phyloP scores from a whole-genome alignment of 2,797 vertebrate genomes.

The Galagoides demidoff region DNA sequence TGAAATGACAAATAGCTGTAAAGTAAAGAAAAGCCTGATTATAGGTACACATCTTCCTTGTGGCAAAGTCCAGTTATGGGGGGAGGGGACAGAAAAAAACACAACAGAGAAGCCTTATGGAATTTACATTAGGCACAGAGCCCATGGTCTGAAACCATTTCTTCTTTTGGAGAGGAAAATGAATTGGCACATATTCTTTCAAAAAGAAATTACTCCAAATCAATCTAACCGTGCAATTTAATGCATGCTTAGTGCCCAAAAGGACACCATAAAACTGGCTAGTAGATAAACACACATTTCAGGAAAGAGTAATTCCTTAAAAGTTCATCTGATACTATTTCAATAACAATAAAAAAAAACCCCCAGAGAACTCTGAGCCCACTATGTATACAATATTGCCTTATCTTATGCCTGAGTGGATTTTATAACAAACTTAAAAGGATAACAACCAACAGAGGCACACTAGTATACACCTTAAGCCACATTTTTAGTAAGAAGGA shows the following conservation, averaged over 20 bases:
- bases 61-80: slow-evolving; percentile 12
- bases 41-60: slow-evolving; percentile 38
- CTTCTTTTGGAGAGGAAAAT: slow-evolving; percentile 66
- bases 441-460: background rate
- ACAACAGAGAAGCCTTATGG: slow-evolving; percentile 56
- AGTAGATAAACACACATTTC: slow-evolving; percentile 70
- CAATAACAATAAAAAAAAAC: slow-evolving; percentile 13
- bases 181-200: slow-evolving; percentile 76
- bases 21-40: slow-evolving; percentile 60
- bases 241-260: slow-evolving; percentile 34
- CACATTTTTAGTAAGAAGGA: background rate
- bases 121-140: slow-evolving; percentile 77
- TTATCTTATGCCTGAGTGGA: background rate
- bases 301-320: slow-evolving; percentile 64
- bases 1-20: slow-evolving; percentile 68
- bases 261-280: slow-evolving; percentile 80
- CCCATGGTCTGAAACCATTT: slow-evolving; percentile 56
- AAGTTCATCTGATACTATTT: slow-evolving; percentile 65
- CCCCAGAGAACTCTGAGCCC: background rate
- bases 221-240: slow-evolving; percentile 71
- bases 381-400: background rate
- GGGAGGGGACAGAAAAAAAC: background rate
- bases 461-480: background rate
- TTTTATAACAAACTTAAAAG: background rate
- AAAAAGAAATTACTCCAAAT: slow-evolving; percentile 78